Evolutionary conservation across 2,888 invertebrate genomes (phyloP).

Genomic region (Dasysyrphus albostriatus): DNA sequence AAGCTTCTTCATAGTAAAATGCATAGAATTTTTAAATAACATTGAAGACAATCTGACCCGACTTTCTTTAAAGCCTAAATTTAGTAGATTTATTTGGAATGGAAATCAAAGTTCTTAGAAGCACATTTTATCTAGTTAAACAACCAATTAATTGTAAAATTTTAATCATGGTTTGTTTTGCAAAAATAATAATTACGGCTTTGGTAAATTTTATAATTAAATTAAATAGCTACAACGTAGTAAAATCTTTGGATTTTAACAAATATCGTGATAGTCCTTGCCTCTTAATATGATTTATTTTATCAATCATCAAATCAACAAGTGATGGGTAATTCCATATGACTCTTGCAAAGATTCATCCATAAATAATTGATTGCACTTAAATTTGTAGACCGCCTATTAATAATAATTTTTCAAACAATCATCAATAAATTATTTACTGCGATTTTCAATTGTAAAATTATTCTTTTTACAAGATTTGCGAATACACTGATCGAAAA

Average conservation of each 20-base stretch:
- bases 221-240: neutral
- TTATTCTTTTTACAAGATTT: slow-evolving; percentile 27
- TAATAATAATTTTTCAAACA: slow-evolving; percentile 54
- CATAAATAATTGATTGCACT: slow-evolving; percentile 38
- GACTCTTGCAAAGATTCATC: slow-evolving; percentile 25
- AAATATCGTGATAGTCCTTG: slow-evolving; percentile 50
- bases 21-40: too few species aligned
- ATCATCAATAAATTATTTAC: slow-evolving; percentile 48
- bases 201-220: neutral
- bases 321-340: slow-evolving; percentile 39
- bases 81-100: too few species aligned
- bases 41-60: too few species aligned
- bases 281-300: slow-evolving; percentile 23
- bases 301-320: slow-evolving; percentile 52
- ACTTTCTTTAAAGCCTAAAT: too few species aligned
- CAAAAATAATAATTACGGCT: neutral
- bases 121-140: neutral
- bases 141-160: neutral
- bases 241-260: neutral
- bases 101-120: too few species aligned
- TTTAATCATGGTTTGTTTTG: neutral
- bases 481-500: neutral
- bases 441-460: slow-evolving; percentile 50
- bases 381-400: slow-evolving; percentile 42
- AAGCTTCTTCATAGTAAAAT: too few species aligned